A percentile compares a stretch with the other conserved stretches of the same genome.
Evolutionary conservation across 2,797 vertebrate genomes (phyloP).

Genomic region (Aphelocoma californica): DNA sequence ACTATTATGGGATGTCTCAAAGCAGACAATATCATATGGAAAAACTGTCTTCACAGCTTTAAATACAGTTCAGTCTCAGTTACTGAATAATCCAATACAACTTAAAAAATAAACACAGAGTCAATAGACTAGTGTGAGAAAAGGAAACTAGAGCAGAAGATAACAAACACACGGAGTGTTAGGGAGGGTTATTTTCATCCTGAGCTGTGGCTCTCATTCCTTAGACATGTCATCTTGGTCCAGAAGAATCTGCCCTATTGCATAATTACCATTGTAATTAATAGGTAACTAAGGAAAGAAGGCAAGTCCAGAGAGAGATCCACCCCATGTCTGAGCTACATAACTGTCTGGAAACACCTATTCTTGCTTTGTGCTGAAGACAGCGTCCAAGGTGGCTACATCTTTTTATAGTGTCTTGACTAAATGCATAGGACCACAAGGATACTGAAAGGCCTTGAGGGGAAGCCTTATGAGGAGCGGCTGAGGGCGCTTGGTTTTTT

Average conservation of each 20-base stretch:
- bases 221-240: fast-evolving
- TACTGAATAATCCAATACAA: not conserved
- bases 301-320: not conserved
- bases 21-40: not conserved
- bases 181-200: fast-evolving
- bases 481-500: not conserved
- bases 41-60: not conserved
- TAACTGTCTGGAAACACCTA: not conserved
- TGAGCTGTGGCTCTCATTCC: not conserved
- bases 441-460: too few relatives aligned
- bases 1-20: not conserved
- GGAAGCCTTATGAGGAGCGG: fast-evolving
- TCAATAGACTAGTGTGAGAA: not conserved
- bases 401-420: not conserved
- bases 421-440: fast-evolving
- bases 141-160: not conserved
- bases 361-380: not conserved
- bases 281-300: not conserved
- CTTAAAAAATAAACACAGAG: not conserved
- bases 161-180: fast-evolving
- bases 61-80: not conserved
- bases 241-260: not conserved
- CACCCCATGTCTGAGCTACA: not conserved
- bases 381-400: not conserved
- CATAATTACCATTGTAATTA: not conserved